Evolutionary conservation across 2,113 vertebrate species (phyloP).

Genomic region (Oophaga pumilio): DNA sequence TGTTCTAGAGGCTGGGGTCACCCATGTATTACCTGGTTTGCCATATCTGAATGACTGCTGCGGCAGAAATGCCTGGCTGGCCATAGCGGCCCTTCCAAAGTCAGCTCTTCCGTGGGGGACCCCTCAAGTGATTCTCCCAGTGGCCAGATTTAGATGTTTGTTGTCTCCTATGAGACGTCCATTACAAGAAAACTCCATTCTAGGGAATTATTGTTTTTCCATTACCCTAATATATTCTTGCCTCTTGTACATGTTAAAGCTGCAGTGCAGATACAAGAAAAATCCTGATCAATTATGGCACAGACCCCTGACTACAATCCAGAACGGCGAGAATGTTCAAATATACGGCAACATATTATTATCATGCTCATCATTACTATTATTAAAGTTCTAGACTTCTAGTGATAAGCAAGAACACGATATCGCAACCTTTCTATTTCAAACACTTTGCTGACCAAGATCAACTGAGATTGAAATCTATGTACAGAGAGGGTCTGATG

Average conservation of each 20-base stretch:
- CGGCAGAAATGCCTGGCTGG: too few relatives aligned
- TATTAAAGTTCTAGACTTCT: not conserved
- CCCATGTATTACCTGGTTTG: too few relatives aligned
- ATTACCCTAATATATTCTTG: not conserved
- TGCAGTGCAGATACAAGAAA: not conserved
- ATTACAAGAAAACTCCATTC: not conserved
- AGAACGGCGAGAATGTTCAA: not conserved
- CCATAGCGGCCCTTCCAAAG: too few relatives aligned
- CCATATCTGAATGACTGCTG: too few relatives aligned
- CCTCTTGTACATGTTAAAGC: not conserved
- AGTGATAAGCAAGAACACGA: not conserved
- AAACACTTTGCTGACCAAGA: not conserved
- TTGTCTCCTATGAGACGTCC: not conserved
- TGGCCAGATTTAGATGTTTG: not conserved
- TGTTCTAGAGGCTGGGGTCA: too few relatives aligned
- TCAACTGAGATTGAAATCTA: slow-evolving; percentile 3
- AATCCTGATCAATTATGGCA: not conserved
- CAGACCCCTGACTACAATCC: not conserved
- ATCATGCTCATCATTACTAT: slow-evolving; percentile 13
- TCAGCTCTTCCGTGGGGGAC: too few relatives aligned
- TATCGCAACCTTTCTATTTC: not conserved
- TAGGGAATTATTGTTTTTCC: not conserved
- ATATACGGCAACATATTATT: not conserved
- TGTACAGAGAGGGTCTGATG: not conserved
- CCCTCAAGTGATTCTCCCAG: too few relatives aligned